These are phyloP conservation scores for Gymnoscopelus microlampas DNA, from an alignment of 2,797 vertebrate species.

Conservation along the genomic window DNA sequence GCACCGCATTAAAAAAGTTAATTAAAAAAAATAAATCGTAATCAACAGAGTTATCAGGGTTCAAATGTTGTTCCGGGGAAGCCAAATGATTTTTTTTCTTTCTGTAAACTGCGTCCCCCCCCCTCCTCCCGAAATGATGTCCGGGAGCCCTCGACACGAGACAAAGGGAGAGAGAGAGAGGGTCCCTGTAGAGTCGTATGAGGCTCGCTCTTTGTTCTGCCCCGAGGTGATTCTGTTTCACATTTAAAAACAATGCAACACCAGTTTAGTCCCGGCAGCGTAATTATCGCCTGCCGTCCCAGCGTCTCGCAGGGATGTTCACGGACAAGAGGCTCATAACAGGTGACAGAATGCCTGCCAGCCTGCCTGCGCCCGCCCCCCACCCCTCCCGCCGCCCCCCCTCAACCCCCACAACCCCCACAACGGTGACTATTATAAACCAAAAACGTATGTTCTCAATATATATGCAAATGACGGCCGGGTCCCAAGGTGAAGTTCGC, in stretches of 20 bases:
- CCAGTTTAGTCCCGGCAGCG: slow-evolving; percentile 74
- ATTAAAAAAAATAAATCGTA: too few species aligned
- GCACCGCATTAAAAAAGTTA: neutral
- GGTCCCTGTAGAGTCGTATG: slow-evolving; percentile 29
- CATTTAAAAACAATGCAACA: slow-evolving; percentile 69
- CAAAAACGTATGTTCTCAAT: slow-evolving; percentile 91
- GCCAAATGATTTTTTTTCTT: too few species aligned
- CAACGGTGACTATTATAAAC: slow-evolving; percentile 85
- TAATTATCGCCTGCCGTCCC: slow-evolving; percentile 80
- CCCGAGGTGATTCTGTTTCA: slow-evolving; percentile 49
- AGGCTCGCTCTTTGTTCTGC: slow-evolving; percentile 50
- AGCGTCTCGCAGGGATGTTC: slow-evolving; percentile 77
- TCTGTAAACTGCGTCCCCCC: slow-evolving; percentile 23
- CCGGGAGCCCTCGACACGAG: slow-evolving; percentile 32
- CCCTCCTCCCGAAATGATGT: neutral
- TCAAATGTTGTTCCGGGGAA: too few species aligned
- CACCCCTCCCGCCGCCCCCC: slow-evolving; percentile 44
- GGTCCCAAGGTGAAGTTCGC: slow-evolving; percentile 84
- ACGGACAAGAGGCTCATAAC: slow-evolving; percentile 81
- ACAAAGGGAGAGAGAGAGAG: slow-evolving; percentile 41
- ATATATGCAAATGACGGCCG: slow-evolving; percentile 89
- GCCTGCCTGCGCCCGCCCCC: slow-evolving; percentile 66
- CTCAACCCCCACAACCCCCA: slow-evolving; percentile 43
- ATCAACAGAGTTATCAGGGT: too few species aligned
- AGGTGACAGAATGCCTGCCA: slow-evolving; percentile 82